Percentiles rank a stretch among this genome's conserved stretches.
Conservation (phyloP, 2,113 vertebrate species). For the Raja brachyura region DNA sequence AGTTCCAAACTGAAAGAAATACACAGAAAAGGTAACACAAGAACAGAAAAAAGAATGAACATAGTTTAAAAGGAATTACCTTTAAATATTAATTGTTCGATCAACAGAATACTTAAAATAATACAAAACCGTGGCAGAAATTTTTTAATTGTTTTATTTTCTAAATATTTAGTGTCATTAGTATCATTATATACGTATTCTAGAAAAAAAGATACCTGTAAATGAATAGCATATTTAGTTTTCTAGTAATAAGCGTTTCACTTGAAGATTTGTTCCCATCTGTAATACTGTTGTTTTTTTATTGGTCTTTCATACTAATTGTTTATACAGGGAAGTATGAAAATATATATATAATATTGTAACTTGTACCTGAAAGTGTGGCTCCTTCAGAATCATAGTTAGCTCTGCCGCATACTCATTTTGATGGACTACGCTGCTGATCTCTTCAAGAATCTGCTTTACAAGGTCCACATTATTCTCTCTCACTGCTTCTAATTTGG, state of each 20-base stretch:
- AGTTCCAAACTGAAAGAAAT: neutral
- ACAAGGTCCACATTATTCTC: conserved; percentile 86
- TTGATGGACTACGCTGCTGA: conserved; percentile 66
- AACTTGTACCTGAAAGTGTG: conserved; percentile 81
- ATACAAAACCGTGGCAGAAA: neutral
- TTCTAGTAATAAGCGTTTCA: neutral
- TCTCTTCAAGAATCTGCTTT: conserved; percentile 86
- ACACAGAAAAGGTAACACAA: neutral
- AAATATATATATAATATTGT: neutral
- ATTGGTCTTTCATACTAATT: neutral
- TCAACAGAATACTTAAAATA: neutral
- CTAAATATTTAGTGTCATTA: neutral
- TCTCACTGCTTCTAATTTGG: conserved; percentile 84
- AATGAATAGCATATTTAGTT: neutral
- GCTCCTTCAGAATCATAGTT: conserved; percentile 80
- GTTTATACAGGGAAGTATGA: neutral
- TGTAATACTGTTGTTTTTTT: neutral
- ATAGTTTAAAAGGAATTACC: neutral
- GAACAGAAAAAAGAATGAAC: neutral
- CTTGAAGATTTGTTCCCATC: neutral
- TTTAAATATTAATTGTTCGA: neutral
- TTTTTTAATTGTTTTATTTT: neutral
- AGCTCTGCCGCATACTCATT: conserved; percentile 77
- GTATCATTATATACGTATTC: neutral
- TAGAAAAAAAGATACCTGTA: neutral